Conservation (phyloP, 2,888 invertebrate genomes). For the Pachymerium ferrugineum region DNA sequence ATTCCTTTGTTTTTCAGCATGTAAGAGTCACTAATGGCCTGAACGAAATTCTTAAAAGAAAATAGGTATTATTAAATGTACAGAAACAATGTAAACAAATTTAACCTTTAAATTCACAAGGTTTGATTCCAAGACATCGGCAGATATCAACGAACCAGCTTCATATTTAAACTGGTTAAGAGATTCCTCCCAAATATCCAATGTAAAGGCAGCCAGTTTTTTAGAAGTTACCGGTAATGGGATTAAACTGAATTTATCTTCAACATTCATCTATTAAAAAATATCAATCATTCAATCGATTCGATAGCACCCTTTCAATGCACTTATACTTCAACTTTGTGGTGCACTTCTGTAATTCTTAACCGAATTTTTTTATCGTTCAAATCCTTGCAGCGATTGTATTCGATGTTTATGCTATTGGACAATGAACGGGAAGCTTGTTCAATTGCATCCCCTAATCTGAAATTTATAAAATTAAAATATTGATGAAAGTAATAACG, state of each 20-base stretch:
- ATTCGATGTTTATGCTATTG: conserved; percentile 33
- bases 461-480: background rate
- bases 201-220: background rate
- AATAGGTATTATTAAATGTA: background rate
- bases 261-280: conserved; percentile 34
- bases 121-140: conserved; percentile 11
- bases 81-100: background rate
- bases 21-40: conserved; percentile 20
- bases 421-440: conserved; percentile 32
- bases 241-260: conserved; percentile 35
- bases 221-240: conserved; percentile 33
- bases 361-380: conserved; percentile 39
- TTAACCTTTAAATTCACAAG: conserved; percentile 18
- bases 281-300: conserved; percentile 1
- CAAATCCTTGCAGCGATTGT: conserved; percentile 34
- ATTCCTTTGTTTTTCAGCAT: conserved; percentile 33
- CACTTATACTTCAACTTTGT: conserved; percentile 35
- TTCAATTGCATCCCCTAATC: conserved; percentile 37
- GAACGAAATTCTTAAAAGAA: conserved; percentile 28
- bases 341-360: conserved; percentile 34
- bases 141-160: conserved; percentile 31
- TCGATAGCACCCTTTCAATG: background rate
- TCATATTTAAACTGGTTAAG: conserved; percentile 25
- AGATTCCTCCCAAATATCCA: background rate
- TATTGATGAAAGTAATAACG: background rate